Conservation (phyloP, 2,797 vertebrate genomes). For the Aulostomus chinensis region DNA sequence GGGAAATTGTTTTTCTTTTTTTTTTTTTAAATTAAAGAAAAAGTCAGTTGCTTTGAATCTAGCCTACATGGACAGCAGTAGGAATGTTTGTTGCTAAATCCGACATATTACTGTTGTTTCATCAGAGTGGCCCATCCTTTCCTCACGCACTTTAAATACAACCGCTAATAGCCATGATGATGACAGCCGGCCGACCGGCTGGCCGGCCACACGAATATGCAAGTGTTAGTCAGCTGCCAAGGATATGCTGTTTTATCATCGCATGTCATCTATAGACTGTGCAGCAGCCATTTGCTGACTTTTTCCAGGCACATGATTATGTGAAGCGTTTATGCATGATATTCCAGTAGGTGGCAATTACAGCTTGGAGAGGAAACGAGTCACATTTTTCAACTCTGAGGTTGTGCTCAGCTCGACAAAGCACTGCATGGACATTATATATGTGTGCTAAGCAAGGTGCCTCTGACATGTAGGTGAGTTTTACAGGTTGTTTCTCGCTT, state of each 20-base stretch:
- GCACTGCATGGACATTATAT: too few species aligned
- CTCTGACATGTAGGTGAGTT: too few species aligned
- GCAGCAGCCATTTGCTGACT: conserved; percentile 24
- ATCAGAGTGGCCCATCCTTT: conserved; percentile 1
- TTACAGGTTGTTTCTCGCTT: too few species aligned
- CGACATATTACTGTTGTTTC: background rate
- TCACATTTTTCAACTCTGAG: conserved; percentile 37
- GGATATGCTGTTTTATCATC: conserved; percentile 24
- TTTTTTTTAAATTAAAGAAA: too few species aligned
- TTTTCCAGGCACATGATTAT: conserved; percentile 41
- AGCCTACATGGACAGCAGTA: background rate
- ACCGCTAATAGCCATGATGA: background rate
- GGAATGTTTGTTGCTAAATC: too few species aligned
- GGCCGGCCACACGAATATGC: too few species aligned
- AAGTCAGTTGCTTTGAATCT: background rate
- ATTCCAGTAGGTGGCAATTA: conserved; percentile 37
- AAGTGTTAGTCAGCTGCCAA: conserved; percentile 24
- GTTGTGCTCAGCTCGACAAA: conserved; percentile 34
- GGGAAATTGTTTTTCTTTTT: too few species aligned
- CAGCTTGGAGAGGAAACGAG: conserved; percentile 40
- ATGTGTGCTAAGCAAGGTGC: too few species aligned
- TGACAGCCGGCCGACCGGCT: conserved; percentile 4
- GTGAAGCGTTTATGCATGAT: conserved; percentile 29
- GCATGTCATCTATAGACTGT: conserved; percentile 27
- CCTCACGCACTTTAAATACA: conserved; percentile 15